These are phyloP conservation scores for Drosophila pachea DNA, from an alignment of 1,140 invertebrate species.

Conservation along the genomic window DNA sequence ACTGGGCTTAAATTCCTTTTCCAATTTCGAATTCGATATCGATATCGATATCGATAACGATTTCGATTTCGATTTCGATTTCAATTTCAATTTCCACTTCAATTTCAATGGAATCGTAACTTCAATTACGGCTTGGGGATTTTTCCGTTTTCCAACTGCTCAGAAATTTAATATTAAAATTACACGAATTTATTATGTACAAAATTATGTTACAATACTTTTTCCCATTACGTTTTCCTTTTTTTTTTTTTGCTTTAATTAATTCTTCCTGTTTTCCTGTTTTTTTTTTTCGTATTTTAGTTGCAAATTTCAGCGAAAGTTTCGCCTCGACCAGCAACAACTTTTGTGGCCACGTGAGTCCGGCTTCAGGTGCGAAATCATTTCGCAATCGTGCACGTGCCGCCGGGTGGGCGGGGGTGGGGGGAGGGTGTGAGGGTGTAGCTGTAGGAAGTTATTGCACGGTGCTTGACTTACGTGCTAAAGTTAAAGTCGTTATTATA, in stretches of 20 bases:
- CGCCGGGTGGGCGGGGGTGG: neutral
- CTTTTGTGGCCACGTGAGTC: constrained; percentile 45
- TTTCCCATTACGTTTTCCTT: constrained; percentile 3
- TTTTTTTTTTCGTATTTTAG: constrained; percentile 22
- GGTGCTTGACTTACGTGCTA: constrained; percentile 60
- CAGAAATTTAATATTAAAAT: constrained; percentile 55
- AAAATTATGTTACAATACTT: constrained; percentile 73
- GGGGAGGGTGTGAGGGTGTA: constrained; percentile 7
- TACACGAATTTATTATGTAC: constrained; percentile 66
- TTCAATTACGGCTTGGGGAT: constrained; percentile 56
- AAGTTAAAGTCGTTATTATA: constrained; percentile 59
- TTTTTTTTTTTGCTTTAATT: neutral
- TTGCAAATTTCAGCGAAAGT: constrained; percentile 69
- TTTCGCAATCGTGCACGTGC: constrained; percentile 55
- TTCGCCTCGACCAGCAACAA: constrained; percentile 12
- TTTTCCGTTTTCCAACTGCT: constrained; percentile 33
- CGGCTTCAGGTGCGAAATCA: constrained; percentile 51
- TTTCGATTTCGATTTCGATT: constrained; percentile 58
- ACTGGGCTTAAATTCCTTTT: constrained; percentile 46
- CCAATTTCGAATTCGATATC: constrained; percentile 61
- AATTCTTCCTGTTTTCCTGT: neutral
- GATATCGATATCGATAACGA: no score
- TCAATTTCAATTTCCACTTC: no score
- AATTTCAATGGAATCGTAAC: constrained; percentile 68
- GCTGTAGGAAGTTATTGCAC: no score